These are phyloP conservation scores for Nymphicus hollandicus DNA, from an alignment of 2,113 vertebrate species.

Conservation along the genomic window DNA sequence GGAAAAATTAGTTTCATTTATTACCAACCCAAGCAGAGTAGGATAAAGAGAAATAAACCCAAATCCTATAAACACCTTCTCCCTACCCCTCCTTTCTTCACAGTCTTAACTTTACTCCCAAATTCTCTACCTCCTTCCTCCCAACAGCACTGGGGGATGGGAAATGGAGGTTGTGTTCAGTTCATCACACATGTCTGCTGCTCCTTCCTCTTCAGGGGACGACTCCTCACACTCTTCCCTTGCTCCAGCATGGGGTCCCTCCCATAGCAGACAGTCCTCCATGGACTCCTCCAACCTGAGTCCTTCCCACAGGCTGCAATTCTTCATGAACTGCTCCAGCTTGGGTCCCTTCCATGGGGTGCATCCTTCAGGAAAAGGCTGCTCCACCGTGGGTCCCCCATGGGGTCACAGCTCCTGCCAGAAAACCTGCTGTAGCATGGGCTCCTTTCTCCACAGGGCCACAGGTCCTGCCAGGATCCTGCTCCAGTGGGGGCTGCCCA, in stretches of 20 bases:
- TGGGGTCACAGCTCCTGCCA: neutral
- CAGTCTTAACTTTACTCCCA: neutral
- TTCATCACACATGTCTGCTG: neutral
- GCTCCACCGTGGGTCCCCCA: neutral
- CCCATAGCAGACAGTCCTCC: accelerated
- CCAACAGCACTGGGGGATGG: neutral
- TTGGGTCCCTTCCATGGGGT: too few relatives aligned
- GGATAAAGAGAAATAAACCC: neutral
- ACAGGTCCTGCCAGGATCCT: neutral
- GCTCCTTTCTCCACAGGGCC: neutral
- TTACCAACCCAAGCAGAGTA: neutral
- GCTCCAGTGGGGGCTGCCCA: neutral
- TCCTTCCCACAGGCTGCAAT: neutral
- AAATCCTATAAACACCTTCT: neutral
- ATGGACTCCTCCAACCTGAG: accelerated
- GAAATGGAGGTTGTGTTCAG: neutral
- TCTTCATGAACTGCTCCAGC: neutral
- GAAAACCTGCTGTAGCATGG: neutral
- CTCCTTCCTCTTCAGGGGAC: neutral
- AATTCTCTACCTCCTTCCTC: neutral
- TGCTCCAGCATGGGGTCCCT: accelerated
- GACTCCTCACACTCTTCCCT: neutral
- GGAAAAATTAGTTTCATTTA: neutral
- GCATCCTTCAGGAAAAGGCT: neutral
- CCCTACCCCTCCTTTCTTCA: neutral